Conservation (phyloP, 2,888 invertebrate genomes). For the Campaea margaritaria region DNA sequence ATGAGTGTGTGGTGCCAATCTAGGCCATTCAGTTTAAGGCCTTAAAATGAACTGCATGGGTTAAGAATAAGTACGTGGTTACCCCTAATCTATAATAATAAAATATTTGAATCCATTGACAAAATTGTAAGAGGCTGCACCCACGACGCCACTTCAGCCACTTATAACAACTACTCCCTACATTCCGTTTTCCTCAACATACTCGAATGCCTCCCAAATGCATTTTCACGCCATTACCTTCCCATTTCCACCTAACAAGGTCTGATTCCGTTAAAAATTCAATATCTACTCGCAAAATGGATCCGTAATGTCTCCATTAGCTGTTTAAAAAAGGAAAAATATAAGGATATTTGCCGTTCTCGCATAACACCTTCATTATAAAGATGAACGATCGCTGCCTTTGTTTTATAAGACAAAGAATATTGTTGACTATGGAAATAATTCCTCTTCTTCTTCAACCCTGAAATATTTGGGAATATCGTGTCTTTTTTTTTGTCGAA, state of each 20-base stretch:
- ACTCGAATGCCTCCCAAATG: constrained; percentile 16
- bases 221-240: constrained; percentile 27
- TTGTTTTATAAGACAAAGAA: background rate
- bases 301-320: constrained; percentile 38
- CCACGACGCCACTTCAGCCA: too few relatives aligned
- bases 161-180: background rate
- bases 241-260: constrained; percentile 31
- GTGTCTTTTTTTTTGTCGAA: too few relatives aligned
- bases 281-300: constrained; percentile 32
- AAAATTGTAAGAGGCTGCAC: too few relatives aligned
- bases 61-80: too few relatives aligned
- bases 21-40: too few relatives aligned
- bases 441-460: too few relatives aligned
- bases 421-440: background rate
- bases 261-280: constrained; percentile 34
- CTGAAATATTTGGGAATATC: too few relatives aligned
- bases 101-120: too few relatives aligned
- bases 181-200: background rate
- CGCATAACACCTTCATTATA: constrained; percentile 12
- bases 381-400: constrained; percentile 10
- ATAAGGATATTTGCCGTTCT: constrained; percentile 10
- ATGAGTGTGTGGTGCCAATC: too few relatives aligned
- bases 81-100: too few relatives aligned
- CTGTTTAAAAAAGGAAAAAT: constrained; percentile 22
- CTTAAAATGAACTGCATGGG: too few relatives aligned